Conservation (phyloP, 2,113 vertebrate species). For the Cynoglossus semilaevis region DNA sequence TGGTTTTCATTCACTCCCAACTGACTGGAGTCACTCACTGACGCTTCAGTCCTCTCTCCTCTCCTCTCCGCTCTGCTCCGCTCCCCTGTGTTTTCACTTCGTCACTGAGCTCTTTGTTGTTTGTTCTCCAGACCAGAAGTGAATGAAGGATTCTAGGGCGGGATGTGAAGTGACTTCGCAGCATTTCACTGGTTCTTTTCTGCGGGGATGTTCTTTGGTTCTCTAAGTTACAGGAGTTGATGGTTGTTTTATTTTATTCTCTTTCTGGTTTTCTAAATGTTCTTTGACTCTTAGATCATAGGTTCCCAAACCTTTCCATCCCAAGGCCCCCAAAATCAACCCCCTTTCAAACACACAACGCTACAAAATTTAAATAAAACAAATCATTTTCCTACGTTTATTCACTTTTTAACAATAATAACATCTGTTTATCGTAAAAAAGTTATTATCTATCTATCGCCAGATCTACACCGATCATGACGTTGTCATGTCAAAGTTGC, state of each 20-base stretch:
- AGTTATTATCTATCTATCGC: no score
- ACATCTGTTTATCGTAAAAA: no score
- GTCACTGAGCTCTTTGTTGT: conserved; percentile 60
- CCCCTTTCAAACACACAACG: no score
- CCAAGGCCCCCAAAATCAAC: not conserved
- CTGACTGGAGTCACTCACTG: conserved; percentile 43
- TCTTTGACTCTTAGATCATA: no score
- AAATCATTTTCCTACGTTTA: no score
- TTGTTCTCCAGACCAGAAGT: conserved; percentile 23
- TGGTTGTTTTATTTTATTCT: conserved; percentile 3
- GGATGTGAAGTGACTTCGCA: conserved; percentile 33
- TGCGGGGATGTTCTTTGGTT: conserved; percentile 6
- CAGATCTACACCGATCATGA: no score
- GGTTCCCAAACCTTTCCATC: no score
- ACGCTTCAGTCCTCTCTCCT: conserved; percentile 21
- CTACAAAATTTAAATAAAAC: no score
- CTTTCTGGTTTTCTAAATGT: no score
- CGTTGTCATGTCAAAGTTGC: no score
- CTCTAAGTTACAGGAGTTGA: conserved; percentile 12
- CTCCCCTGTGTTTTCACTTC: conserved; percentile 35
- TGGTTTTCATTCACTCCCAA: conserved; percentile 46
- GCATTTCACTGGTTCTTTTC: conserved; percentile 5
- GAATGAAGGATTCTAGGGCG: conserved; percentile 47
- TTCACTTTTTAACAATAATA: no score
- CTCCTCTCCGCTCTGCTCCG: conserved; percentile 22